Percentiles rank a stretch among this genome's conserved stretches.
phyloP scores from a whole-genome alignment of 2,797 vertebrate genomes.

The Fistularia tabacaria region DNA sequence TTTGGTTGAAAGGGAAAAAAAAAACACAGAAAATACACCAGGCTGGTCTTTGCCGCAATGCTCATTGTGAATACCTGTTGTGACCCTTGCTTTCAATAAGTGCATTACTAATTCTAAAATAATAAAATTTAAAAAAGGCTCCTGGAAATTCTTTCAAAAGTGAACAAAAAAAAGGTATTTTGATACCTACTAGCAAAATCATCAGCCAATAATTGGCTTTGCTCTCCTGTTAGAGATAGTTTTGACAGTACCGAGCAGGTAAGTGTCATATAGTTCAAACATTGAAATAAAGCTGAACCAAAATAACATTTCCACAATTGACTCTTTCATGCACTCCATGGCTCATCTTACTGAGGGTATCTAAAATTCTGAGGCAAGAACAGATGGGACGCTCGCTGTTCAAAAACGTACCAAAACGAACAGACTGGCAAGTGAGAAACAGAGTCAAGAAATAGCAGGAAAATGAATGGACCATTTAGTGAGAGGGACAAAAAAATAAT shows the following conservation, averaged over 20 bases:
- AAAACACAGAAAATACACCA: too few relatives aligned
- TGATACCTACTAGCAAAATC: conserved; percentile 44
- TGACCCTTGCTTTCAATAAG: too few relatives aligned
- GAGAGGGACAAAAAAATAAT: background rate
- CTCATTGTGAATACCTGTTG: too few relatives aligned
- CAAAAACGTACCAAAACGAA: conserved; percentile 38
- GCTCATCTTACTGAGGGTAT: conserved; percentile 17
- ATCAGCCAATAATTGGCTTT: conserved; percentile 39
- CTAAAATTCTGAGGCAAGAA: conserved; percentile 32
- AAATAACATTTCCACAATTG: conserved; percentile 18
- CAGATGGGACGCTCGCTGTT: conserved; percentile 55
- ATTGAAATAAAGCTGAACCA: background rate
- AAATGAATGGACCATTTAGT: conserved; percentile 6
- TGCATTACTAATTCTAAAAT: too few relatives aligned
- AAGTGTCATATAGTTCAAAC: conserved; percentile 23
- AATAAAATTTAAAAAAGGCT: too few relatives aligned
- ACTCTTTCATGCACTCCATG: conserved; percentile 1
- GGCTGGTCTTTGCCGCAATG: too few relatives aligned
- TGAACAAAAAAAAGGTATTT: conserved; percentile 8
- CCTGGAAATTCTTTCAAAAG: background rate
- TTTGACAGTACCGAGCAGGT: background rate
- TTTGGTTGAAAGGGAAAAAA: too few relatives aligned
- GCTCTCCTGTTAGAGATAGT: conserved; percentile 19
- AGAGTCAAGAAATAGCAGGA: background rate
- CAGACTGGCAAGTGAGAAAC: conserved; percentile 32